Evolutionary conservation across 2,797 vertebrate genomes (phyloP).

Genomic region (Alfaro cultratus): DNA sequence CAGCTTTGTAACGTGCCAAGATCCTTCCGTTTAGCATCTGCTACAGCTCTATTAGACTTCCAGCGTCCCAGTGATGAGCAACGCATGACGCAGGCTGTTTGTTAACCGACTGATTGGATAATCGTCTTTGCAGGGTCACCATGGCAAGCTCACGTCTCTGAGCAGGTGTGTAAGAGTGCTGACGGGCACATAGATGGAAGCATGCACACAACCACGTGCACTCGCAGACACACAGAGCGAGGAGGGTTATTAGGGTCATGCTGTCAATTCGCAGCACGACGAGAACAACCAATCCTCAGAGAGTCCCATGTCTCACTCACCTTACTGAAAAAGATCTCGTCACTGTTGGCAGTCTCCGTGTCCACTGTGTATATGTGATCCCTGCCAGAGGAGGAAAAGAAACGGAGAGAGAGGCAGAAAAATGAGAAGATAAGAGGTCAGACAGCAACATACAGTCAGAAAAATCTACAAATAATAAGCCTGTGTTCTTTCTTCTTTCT

Average conservation of each 20-base stretch:
- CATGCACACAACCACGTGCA: conserved; percentile 31
- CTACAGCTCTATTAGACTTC: conserved; percentile 33
- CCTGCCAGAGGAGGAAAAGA: conserved; percentile 75
- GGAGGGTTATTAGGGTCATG: conserved; percentile 51
- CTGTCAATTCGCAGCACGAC: conserved; percentile 45
- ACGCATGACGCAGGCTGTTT: conserved; percentile 70
- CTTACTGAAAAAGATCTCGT: conserved; percentile 99
- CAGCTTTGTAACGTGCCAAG: neutral
- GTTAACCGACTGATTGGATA: conserved; percentile 76
- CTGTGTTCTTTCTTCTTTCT: conserved; percentile 44
- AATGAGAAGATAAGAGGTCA: conserved; percentile 69
- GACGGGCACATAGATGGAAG: conserved; percentile 34
- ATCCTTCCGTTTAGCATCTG: conserved; percentile 43
- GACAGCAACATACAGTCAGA: conserved; percentile 65
- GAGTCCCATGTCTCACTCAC: conserved; percentile 84
- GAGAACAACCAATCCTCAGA: conserved; percentile 51
- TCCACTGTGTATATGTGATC: conserved; percentile 99
- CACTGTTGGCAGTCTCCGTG: conserved; percentile 89
- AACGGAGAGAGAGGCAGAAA: conserved; percentile 26
- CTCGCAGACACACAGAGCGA: conserved; percentile 25
- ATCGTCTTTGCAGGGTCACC: conserved; percentile 77
- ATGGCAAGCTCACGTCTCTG: conserved; percentile 38
- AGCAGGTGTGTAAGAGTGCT: conserved; percentile 49
- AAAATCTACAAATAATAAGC: conserved; percentile 64
- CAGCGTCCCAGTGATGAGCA: conserved; percentile 48